These are phyloP conservation scores for Saccopteryx bilineata DNA, from an alignment of 2,113 vertebrate species.

Conservation along the genomic window DNA sequence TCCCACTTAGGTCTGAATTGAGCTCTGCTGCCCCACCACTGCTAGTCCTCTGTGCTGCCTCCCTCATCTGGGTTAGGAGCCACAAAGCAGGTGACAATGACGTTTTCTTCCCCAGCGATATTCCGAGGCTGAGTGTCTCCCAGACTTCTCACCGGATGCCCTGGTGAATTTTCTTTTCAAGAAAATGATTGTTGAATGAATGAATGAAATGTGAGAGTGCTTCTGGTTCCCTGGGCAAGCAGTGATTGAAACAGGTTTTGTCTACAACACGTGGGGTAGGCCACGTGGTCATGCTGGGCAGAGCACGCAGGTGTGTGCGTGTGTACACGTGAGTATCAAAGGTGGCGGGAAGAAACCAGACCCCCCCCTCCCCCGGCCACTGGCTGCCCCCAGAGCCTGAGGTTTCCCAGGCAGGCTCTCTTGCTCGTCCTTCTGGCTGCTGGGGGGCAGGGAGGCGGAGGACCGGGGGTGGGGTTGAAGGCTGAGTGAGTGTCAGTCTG, in stretches of 20 bases:
- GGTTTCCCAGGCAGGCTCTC: neutral
- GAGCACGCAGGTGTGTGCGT: neutral
- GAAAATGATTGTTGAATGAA: constrained; percentile 24
- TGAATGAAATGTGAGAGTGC: neutral
- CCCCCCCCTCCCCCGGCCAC: neutral
- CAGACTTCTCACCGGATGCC: neutral
- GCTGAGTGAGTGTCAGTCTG: neutral
- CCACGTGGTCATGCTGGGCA: neutral
- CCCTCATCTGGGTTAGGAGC: neutral
- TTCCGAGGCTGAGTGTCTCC: neutral
- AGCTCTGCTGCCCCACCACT: neutral
- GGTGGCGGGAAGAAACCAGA: neutral
- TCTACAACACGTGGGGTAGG: neutral
- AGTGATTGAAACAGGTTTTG: neutral
- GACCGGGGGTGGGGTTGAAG: neutral
- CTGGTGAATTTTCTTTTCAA: neutral
- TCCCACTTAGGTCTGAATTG: neutral
- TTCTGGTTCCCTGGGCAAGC: neutral
- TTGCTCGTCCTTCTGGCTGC: rapidly evolving
- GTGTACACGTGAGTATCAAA: neutral
- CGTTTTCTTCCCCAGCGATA: neutral
- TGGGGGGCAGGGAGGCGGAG: neutral
- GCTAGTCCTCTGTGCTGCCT: neutral
- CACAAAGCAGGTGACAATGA: neutral
- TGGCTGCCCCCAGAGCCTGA: neutral